Conservation (phyloP, 2,797 vertebrate genomes). For the Valencia hispanica region DNA sequence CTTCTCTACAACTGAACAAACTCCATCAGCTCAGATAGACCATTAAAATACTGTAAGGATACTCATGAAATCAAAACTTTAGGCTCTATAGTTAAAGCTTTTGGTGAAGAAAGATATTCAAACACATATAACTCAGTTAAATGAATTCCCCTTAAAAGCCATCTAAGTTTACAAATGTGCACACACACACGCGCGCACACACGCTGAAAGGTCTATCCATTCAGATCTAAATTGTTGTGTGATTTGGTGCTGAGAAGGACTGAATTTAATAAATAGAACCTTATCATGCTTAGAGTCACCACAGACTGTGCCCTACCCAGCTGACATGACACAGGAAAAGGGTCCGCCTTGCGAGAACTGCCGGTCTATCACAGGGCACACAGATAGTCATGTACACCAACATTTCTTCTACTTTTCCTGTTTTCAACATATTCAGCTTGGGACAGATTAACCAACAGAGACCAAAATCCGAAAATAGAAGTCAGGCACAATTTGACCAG, state of each 20-base stretch:
- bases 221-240: neutral
- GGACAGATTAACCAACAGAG: neutral
- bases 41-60: neutral
- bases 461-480: neutral
- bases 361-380: neutral
- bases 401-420: neutral
- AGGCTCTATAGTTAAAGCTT: neutral
- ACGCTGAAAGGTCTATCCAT: neutral
- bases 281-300: neutral
- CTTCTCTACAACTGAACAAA: too few relatives aligned
- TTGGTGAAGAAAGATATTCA: neutral
- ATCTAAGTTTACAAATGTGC: neutral
- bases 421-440: neutral
- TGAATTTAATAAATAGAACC: neutral
- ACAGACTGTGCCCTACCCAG: neutral
- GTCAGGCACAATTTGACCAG: neutral
- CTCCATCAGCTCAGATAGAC: too few relatives aligned
- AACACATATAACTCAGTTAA: neutral
- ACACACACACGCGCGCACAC: neutral
- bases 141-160: neutral
- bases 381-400: neutral
- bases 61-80: neutral
- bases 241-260: neutral
- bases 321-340: neutral
- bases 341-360: neutral